A percentile compares a stretch with the other conserved stretches of the same genome.
Conservation (phyloP, 2,113 vertebrate genomes). For the Puffinus mauretanicus region DNA sequence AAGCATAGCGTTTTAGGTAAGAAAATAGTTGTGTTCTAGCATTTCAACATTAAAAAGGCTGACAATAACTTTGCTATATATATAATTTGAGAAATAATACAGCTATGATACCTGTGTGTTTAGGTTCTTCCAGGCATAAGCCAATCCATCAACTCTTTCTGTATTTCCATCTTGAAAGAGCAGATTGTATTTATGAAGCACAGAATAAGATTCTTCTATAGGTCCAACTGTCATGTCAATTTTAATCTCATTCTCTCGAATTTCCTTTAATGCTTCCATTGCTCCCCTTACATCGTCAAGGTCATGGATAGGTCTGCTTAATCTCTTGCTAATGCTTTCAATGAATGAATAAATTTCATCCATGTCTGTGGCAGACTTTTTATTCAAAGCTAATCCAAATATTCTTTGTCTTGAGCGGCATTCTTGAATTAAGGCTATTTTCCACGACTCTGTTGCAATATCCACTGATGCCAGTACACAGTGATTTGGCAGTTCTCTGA, state of each 20-base stretch:
- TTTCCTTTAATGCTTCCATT: conserved; percentile 77
- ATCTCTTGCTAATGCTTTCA: conserved; percentile 72
- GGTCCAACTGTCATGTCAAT: conserved; percentile 77
- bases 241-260: conserved; percentile 77
- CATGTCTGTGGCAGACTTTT: conserved; percentile 72
- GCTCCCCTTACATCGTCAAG: conserved; percentile 78
- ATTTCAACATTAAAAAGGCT: not conserved
- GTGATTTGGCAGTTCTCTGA: conserved; percentile 73
- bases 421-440: conserved; percentile 78
- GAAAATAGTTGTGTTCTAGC: not conserved
- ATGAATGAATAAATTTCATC: conserved; percentile 74
- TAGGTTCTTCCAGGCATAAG: conserved; percentile 82
- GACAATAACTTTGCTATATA: not conserved
- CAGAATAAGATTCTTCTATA: conserved; percentile 80
- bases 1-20: not conserved
- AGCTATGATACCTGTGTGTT: conserved; percentile 68
- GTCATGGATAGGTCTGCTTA: conserved; percentile 78
- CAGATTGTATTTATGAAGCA: conserved; percentile 79
- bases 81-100: not conserved
- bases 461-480: conserved; percentile 68
- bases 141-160: conserved; percentile 80
- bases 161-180: conserved; percentile 75
- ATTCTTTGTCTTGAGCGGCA: conserved; percentile 76
- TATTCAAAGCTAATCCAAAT: conserved; percentile 77
- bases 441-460: conserved; percentile 72